Evolutionary conservation across 2,113 vertebrate species (phyloP).

Genomic region (Tricholaema leucomelas): DNA sequence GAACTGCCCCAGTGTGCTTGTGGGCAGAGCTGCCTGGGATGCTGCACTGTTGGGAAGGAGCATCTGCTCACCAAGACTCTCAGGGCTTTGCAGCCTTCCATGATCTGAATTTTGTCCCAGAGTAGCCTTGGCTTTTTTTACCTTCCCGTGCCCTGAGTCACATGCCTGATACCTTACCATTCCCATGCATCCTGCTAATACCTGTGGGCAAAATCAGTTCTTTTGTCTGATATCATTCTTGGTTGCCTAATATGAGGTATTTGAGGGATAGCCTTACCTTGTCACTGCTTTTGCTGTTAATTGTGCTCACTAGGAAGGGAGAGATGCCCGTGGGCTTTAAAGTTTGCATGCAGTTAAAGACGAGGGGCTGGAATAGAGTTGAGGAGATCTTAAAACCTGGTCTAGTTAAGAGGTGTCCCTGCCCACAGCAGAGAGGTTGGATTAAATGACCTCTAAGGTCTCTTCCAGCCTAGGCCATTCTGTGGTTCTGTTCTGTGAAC

Average conservation of each 20-base stretch:
- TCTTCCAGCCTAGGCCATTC: no score
- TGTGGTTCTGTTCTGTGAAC: no score
- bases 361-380: background rate
- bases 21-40: background rate
- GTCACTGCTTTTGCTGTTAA: background rate
- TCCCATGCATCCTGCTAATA: background rate
- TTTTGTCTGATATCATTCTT: background rate
- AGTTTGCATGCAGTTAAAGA: background rate
- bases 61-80: background rate
- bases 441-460: no score
- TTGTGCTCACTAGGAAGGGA: background rate
- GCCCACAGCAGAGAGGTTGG: no score
- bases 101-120: background rate
- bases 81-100: background rate
- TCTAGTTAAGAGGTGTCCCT: no score
- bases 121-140: background rate
- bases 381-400: background rate
- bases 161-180: rapidly evolving
- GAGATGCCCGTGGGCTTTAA: background rate
- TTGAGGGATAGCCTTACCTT: background rate
- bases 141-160: background rate
- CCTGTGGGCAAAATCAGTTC: background rate
- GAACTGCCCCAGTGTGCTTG: background rate
- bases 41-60: background rate
- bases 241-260: background rate